A percentile compares a stretch with the other conserved stretches of the same genome.
These are phyloP conservation scores for Macrotis lagotis DNA, from an alignment of 2,113 vertebrate genomes.

Conservation along the genomic window DNA sequence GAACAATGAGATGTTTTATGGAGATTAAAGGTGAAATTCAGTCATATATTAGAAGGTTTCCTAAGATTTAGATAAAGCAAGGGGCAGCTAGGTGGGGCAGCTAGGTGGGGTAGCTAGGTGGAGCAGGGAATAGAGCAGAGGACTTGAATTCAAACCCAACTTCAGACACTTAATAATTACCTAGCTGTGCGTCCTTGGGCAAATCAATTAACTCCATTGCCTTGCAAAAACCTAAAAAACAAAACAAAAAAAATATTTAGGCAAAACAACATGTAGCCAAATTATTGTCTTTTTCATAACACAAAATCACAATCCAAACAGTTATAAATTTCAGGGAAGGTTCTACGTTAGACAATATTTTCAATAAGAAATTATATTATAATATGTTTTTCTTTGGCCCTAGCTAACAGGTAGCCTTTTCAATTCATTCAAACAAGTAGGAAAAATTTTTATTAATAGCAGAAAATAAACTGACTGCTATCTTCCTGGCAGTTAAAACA, in stretches of 20 bases:
- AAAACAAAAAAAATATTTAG: too few species aligned
- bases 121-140: too few species aligned
- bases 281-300: constrained; percentile 77
- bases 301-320: constrained; percentile 79
- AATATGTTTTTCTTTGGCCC: constrained; percentile 81
- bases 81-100: too few species aligned
- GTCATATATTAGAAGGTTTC: constrained; percentile 68
- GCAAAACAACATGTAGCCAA: constrained; percentile 70
- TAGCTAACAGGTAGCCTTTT: constrained; percentile 84
- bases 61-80: constrained; percentile 67
- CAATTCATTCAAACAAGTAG: constrained; percentile 86
- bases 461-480: constrained; percentile 87
- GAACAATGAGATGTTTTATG: constrained; percentile 55
- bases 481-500: constrained; percentile 84
- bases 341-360: constrained; percentile 84
- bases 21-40: constrained; percentile 66
- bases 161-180: too few species aligned
- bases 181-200: too few species aligned
- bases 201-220: too few species aligned
- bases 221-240: too few species aligned
- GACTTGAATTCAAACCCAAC: too few species aligned
- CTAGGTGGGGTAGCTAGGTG: too few species aligned
- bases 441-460: constrained; percentile 85
- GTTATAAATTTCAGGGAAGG: constrained; percentile 81
- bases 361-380: constrained; percentile 83